Evolutionary conservation across 2,113 vertebrate genomes (phyloP).

Genomic region (Mobula hypostoma): DNA sequence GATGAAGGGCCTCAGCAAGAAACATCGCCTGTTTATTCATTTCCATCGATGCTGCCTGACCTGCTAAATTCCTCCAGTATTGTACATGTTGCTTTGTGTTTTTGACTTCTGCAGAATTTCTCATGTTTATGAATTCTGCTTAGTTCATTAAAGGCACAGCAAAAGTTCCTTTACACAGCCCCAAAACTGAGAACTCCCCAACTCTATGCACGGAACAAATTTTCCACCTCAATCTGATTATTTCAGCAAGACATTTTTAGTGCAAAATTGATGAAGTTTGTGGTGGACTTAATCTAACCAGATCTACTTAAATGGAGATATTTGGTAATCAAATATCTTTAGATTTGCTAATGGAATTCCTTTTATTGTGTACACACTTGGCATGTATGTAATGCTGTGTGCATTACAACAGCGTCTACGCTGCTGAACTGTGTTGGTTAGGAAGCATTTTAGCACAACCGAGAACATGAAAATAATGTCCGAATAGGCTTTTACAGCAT

Average conservation of each 20-base stretch:
- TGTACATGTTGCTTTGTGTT: too few relatives aligned
- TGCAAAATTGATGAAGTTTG: neutral
- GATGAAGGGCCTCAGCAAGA: too few relatives aligned
- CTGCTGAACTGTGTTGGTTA: too few relatives aligned
- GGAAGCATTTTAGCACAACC: too few relatives aligned
- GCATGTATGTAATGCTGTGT: neutral
- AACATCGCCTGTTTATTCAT: too few relatives aligned
- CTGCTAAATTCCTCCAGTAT: too few relatives aligned
- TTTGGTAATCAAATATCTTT: neutral
- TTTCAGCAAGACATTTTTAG: neutral
- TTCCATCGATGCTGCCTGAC: too few relatives aligned
- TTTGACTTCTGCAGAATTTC: too few relatives aligned
- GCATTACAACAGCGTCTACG: too few relatives aligned
- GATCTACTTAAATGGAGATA: neutral
- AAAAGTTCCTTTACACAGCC: neutral
- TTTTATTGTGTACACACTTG: neutral
- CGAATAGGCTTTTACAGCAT: neutral
- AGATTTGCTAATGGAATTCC: neutral
- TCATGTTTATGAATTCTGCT: neutral
- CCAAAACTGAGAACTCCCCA: neutral
- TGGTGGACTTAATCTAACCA: neutral
- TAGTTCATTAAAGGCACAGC: neutral
- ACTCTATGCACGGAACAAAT: neutral
- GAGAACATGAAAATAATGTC: neutral
- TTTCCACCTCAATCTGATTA: neutral